Base-by-base conservation (phyloP, 2,888 invertebrate species). In the Lithophane semibrunnea region DNA sequence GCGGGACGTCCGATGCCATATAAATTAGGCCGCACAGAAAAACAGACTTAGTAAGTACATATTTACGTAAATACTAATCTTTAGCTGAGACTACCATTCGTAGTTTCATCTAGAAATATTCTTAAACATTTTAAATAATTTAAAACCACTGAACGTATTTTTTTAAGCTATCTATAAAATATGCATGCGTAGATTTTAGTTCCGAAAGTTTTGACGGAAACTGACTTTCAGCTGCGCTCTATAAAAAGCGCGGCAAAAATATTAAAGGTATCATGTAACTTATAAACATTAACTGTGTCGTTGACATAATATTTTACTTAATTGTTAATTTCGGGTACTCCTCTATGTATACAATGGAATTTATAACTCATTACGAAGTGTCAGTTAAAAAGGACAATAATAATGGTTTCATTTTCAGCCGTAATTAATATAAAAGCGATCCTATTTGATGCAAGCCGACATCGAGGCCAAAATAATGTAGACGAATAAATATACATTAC, bases 401-500 rank as follows among this genome's bases (percentile, higher is more conserved):
- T 89, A 86, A 90, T 88, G 88, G 87, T 91, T 88, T 86, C 82
- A 88, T 88, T 90, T 85, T 78, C 82, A 86, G 79, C 52, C 82
- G 86, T 90, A 92, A 91, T 91, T 93, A 93, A 91, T 92, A 92
- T 92, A 91, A 94, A 93, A 91, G 90, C 90, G 86, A 92, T 90
- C 87, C 90, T 91, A 94, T 93, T 94, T 93, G 91, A 92, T 92
- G 91, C 92, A 92, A 92, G 90, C 93, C 93, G 92, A 93, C 93
- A 92, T 93, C 91, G 90, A 92, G 91, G 90, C 92, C 90, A 93
- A 96, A 94, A 94, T 96, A 96, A 96, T 94, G 94, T 95, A 94
- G 93, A 95, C 92, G 94, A 96, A 96, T 96, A 96, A 96, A 96
- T 96, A 96, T 95, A 96, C 95, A 96, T 96, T 96, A 96, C 96